phyloP scores from a whole-genome alignment of 1,140 invertebrate genomes.

The Leptestheria dahalacensis region DNA sequence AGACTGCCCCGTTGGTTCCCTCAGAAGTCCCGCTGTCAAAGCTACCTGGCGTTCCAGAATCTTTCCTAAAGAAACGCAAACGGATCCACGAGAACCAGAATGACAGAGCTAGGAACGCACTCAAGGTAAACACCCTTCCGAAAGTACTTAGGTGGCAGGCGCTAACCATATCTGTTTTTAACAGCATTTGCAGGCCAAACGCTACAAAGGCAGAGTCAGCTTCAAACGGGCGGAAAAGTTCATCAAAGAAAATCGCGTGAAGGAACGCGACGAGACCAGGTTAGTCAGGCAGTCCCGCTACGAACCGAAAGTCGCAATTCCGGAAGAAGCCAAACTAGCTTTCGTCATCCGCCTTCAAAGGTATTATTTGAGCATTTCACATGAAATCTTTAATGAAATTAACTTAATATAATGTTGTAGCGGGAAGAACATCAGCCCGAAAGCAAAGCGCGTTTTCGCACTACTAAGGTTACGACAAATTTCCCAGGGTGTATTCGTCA shows the following conservation, averaged over 20 bases:
- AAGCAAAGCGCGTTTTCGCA: no score
- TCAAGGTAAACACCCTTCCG: constrained; percentile 35
- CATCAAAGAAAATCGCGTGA: constrained; percentile 76
- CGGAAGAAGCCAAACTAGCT: constrained; percentile 83
- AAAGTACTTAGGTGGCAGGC: no score
- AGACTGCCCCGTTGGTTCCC: constrained; percentile 8
- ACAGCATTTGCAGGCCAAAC: constrained; percentile 13
- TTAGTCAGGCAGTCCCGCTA: constrained; percentile 69
- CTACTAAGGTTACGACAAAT: no score
- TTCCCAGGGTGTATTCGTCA: no score
- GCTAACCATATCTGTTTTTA: constrained; percentile 4
- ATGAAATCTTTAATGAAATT: no score
- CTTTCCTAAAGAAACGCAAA: constrained; percentile 83
- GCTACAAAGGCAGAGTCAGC: constrained; percentile 33
- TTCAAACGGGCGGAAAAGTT: constrained; percentile 88
- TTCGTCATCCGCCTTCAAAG: constrained; percentile 92
- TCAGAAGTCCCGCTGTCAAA: constrained; percentile 20
- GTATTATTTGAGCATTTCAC: constrained; percentile 35
- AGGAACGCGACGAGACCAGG: constrained; percentile 65
- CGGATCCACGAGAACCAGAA: constrained; percentile 53
- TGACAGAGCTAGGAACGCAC: constrained; percentile 41
- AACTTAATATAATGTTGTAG: no score
- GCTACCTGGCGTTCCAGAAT: constrained; percentile 85
- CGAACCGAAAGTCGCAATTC: constrained; percentile 89
- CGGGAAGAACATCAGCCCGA: no score